Evolutionary conservation across 2,888 invertebrate genomes (phyloP).

Genomic region (Eucera pruinosa): DNA sequence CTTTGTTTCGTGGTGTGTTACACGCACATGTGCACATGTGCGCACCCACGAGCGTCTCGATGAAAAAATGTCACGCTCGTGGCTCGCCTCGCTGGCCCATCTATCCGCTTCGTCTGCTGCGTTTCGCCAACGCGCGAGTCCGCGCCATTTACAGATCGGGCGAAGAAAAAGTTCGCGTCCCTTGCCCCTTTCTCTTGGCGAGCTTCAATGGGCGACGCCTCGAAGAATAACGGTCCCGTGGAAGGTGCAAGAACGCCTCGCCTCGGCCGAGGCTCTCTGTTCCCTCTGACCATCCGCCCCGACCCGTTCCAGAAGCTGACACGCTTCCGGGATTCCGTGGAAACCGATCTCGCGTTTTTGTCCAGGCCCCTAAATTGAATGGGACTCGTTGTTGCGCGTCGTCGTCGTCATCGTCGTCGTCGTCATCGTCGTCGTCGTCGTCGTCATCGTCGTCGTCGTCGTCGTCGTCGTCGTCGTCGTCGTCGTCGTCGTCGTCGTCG

Average conservation of each 20-base stretch:
- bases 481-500: too few species aligned
- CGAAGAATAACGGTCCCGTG: conserved; percentile 39
- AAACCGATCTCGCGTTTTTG: conserved; percentile 42
- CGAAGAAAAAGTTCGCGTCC: conserved; percentile 26
- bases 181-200: conserved; percentile 24
- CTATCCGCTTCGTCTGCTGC: conserved; percentile 2
- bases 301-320: not conserved
- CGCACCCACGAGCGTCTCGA: conserved; percentile 45
- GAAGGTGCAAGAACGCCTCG: conserved; percentile 50
- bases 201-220: conserved; percentile 24
- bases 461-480: too few species aligned
- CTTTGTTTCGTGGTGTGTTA: conserved; percentile 71
- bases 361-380: not conserved
- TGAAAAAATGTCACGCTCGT: conserved; percentile 37
- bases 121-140: conserved; percentile 17
- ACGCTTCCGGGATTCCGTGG: conserved; percentile 45
- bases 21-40: conserved; percentile 46
- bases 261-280: conserved; percentile 16
- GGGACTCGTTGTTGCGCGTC: not conserved
- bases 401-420: too few species aligned
- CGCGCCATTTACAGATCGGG: conserved; percentile 48
- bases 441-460: too few species aligned
- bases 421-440: too few species aligned
- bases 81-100: conserved; percentile 19
- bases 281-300: conserved; percentile 7